Percentiles rank a stretch among this genome's conserved stretches.
These are phyloP conservation scores for Tupaia tana DNA, from an alignment of 2,113 vertebrate species.

Conservation along the genomic window DNA sequence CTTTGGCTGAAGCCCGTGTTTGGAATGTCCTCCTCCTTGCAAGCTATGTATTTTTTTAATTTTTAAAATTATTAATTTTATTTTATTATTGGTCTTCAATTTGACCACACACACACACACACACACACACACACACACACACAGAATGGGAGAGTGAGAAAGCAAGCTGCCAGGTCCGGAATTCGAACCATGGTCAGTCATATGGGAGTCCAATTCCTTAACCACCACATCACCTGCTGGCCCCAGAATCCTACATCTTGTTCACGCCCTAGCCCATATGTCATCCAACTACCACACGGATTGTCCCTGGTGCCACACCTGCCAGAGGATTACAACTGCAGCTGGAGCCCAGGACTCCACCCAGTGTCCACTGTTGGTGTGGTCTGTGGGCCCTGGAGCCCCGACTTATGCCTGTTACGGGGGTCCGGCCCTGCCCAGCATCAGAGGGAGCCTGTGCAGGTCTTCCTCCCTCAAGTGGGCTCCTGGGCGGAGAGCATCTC, in stretches of 20 bases:
- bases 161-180: too few species aligned
- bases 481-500: neutral
- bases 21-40: neutral
- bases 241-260: neutral
- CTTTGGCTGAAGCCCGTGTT: neutral
- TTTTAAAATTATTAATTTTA: too few species aligned
- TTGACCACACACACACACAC: too few species aligned
- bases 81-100: too few species aligned
- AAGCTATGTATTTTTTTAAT: too few species aligned
- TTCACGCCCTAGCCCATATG: neutral
- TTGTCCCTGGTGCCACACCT: neutral
- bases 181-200: too few species aligned
- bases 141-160: too few species aligned
- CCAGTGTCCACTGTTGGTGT: neutral
- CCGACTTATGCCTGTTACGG: neutral
- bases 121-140: too few species aligned
- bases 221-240: too few species aligned
- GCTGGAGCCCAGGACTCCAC: too few species aligned
- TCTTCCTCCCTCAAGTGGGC: neutral
- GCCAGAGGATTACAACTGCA: neutral
- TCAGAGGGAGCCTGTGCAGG: neutral
- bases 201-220: too few species aligned
- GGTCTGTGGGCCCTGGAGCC: neutral
- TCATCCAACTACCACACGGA: neutral
- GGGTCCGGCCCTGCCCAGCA: neutral